Conservation (phyloP, 2,113 vertebrate genomes). For the Paralichthys olivaceus region DNA sequence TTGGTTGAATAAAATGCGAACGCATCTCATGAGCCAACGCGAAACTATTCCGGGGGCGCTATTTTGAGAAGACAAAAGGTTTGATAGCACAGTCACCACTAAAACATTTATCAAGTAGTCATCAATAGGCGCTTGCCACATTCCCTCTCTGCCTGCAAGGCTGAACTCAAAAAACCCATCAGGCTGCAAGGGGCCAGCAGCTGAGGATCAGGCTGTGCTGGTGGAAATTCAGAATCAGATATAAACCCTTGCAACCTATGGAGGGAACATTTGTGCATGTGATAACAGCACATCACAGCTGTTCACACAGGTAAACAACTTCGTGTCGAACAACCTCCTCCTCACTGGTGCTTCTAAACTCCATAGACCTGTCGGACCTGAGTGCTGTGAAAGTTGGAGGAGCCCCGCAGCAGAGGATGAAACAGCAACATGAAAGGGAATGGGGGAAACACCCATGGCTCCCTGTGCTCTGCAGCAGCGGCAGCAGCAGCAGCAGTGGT, state of each 20-base stretch:
- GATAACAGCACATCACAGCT: background rate
- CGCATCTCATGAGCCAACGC: constrained; percentile 1
- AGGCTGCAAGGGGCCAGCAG: constrained; percentile 25
- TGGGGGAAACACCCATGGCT: constrained; percentile 72
- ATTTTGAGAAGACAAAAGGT: constrained; percentile 73
- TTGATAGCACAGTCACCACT: constrained; percentile 83
- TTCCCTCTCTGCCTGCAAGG: constrained; percentile 89
- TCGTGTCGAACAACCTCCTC: background rate
- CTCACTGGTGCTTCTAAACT: background rate
- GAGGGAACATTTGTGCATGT: background rate
- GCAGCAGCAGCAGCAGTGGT: constrained; percentile 55
- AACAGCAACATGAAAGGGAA: constrained; percentile 69
- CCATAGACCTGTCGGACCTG: background rate
- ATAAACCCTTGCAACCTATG: too few species aligned
- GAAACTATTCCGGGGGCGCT: constrained; percentile 44
- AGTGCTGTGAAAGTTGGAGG: constrained; percentile 48
- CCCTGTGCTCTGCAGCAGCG: constrained; percentile 54
- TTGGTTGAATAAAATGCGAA: background rate
- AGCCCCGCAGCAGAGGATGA: constrained; percentile 67
- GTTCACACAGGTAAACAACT: constrained; percentile 1
- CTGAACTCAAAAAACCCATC: constrained; percentile 79
- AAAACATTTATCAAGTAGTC: constrained; percentile 91
- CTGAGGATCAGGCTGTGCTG: constrained; percentile 50
- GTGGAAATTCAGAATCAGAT: constrained; percentile 42
- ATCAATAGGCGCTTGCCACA: constrained; percentile 89